Percentiles rank a stretch among this genome's conserved stretches.
phyloP scores from a whole-genome alignment of 2,113 vertebrate genomes.

The Nerophis ophidion region DNA sequence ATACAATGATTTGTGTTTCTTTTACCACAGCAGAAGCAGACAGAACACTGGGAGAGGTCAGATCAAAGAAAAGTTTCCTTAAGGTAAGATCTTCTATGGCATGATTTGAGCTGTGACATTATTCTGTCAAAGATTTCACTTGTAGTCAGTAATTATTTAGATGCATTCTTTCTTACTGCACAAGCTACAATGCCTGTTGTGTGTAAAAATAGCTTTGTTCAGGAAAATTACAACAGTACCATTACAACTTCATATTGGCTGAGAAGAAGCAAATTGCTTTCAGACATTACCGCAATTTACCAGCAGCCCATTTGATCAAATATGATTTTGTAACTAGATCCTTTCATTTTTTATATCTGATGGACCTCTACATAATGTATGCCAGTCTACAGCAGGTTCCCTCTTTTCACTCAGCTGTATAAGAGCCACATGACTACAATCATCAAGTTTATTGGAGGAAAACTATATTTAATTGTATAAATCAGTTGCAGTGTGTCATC shows the following conservation, averaged over 20 bases:
- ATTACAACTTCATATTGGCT: not conserved
- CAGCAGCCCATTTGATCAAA: slow-evolving; percentile 9
- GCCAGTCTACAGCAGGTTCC: slow-evolving; percentile 36
- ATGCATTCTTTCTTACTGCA: not conserved
- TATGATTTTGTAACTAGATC: slow-evolving; percentile 35
- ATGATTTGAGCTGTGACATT: not conserved
- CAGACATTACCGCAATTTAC: slow-evolving; percentile 19
- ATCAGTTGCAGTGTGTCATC: not conserved
- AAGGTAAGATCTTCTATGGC: slow-evolving; percentile 32
- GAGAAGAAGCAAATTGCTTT: slow-evolving; percentile 18
- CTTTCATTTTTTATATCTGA: slow-evolving; percentile 26
- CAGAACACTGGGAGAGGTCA: slow-evolving; percentile 27
- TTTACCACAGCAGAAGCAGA: slow-evolving; percentile 23
- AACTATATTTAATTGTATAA: not conserved
- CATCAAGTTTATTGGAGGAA: slow-evolving; percentile 17
- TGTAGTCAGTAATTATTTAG: not conserved
- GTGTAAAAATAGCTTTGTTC: too few species aligned
- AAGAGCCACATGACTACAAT: slow-evolving; percentile 8
- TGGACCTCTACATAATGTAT: slow-evolving; percentile 45
- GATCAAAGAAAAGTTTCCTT: slow-evolving; percentile 15
- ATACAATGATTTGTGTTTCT: not conserved
- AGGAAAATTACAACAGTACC: not conserved
- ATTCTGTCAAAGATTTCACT: not conserved
- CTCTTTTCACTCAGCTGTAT: not conserved
- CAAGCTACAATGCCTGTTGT: not conserved